Conservation (phyloP, 2,888 invertebrate genomes). For the Drosophila neonasuta region DNA sequence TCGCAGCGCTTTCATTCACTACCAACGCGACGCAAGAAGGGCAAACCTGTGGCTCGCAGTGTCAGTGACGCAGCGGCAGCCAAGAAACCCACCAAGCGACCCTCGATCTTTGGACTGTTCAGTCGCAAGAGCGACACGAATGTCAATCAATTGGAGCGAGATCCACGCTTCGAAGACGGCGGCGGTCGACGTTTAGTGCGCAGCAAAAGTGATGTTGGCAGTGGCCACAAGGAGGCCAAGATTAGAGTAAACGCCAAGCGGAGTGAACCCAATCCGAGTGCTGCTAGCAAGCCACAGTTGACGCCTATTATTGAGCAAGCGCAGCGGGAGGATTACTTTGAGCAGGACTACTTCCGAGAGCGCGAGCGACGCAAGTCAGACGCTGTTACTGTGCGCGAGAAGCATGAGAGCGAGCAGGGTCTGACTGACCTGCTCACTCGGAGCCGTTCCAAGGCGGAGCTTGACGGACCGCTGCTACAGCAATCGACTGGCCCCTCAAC, state of each 20-base stretch:
- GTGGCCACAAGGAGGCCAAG: slow-evolving; percentile 58
- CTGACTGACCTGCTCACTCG: slow-evolving; percentile 74
- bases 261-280: slow-evolving; percentile 47
- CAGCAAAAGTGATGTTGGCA: slow-evolving; percentile 86
- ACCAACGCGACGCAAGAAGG: slow-evolving; percentile 85
- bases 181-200: slow-evolving; percentile 84
- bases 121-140: slow-evolving; percentile 84
- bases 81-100: slow-evolving; percentile 83
- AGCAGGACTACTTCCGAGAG: slow-evolving; percentile 81
- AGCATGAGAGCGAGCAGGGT: slow-evolving; percentile 77
- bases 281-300: slow-evolving; percentile 84
- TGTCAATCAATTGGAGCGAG: slow-evolving; percentile 81
- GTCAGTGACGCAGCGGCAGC: slow-evolving; percentile 84
- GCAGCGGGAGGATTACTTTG: slow-evolving; percentile 86
- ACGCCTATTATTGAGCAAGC: slow-evolving; percentile 91
- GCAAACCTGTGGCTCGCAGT: slow-evolving; percentile 84
- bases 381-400: slow-evolving; percentile 79
- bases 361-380: slow-evolving; percentile 81
- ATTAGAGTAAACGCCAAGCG: slow-evolving; percentile 59
- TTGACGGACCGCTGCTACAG: slow-evolving; percentile 82
- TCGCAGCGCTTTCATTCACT: slow-evolving; percentile 86
- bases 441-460: slow-evolving; percentile 72
- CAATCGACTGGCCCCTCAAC: neutral
- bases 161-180: slow-evolving; percentile 83
- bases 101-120: slow-evolving; percentile 87